These are phyloP conservation scores for Junonia oenone DNA, from an alignment of 2,888 invertebrate genomes.

Conservation along the genomic window DNA sequence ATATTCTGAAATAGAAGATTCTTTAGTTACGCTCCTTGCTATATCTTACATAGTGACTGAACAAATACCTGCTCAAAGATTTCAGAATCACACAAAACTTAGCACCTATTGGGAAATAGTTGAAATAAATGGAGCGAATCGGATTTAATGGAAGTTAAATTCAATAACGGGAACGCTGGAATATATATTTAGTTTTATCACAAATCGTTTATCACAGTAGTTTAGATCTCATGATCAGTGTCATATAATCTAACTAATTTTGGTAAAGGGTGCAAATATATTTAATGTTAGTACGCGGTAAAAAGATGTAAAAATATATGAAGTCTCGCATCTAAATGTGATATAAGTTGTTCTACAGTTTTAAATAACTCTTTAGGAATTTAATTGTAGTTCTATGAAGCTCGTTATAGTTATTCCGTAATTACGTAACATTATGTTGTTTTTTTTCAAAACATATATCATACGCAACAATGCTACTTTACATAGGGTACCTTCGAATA, in stretches of 20 bases:
- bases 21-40: too few relatives aligned
- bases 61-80: too few relatives aligned
- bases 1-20: too few relatives aligned
- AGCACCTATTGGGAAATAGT: too few relatives aligned
- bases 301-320: background rate
- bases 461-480: background rate
- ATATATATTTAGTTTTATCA: too few relatives aligned
- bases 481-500: background rate
- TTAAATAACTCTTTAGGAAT: background rate
- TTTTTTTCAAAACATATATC: background rate
- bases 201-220: background rate
- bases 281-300: background rate
- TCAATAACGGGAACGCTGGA: too few relatives aligned
- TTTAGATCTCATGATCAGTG: background rate
- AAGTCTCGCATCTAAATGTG: conserved; percentile 1
- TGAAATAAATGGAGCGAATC: too few relatives aligned
- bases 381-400: background rate
- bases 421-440: background rate
- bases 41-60: too few relatives aligned
- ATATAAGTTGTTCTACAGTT: conserved; percentile 1
- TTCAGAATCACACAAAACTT: too few relatives aligned
- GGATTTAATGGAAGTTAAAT: too few relatives aligned
- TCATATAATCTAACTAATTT: background rate
- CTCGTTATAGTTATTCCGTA: background rate
- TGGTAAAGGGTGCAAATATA: background rate